phyloP scores from a whole-genome alignment of 2,888 invertebrate genomes.

The Hipparchia semele region DNA sequence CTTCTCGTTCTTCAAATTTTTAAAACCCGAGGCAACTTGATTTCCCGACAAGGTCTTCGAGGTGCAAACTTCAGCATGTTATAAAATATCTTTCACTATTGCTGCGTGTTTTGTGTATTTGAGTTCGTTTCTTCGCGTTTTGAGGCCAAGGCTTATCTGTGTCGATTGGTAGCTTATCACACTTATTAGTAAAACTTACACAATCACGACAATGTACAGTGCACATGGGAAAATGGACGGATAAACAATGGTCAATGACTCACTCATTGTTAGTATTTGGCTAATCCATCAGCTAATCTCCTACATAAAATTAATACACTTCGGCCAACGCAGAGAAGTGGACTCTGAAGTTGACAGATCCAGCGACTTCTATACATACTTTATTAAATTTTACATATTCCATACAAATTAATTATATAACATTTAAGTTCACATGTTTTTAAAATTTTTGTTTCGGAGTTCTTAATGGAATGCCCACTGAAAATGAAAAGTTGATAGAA shows the following conservation, averaged over 20 bases:
- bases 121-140: constrained; percentile 24
- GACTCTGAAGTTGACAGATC: too few species aligned
- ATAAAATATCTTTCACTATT: not conserved
- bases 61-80: not conserved
- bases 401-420: too few species aligned
- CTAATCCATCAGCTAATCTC: not conserved
- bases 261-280: not conserved
- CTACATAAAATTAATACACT: not conserved
- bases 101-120: constrained; percentile 15
- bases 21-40: too few species aligned
- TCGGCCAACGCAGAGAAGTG: not conserved
- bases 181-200: constrained; percentile 24
- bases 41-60: too few species aligned
- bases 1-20: too few species aligned
- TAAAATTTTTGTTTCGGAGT: too few species aligned
- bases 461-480: too few species aligned
- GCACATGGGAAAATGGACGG: constrained; percentile 21
- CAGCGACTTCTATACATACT: too few species aligned
- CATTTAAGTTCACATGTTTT: too few species aligned
- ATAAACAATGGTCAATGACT: constrained; percentile 10
- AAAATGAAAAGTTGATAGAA: too few species aligned
- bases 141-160: constrained; percentile 31
- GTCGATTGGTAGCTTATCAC: constrained; percentile 21
- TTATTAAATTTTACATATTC: too few species aligned
- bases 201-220: constrained; percentile 16